phyloP scores from a whole-genome alignment of 2,797 vertebrate genomes.

The Spatula versicolor region DNA sequence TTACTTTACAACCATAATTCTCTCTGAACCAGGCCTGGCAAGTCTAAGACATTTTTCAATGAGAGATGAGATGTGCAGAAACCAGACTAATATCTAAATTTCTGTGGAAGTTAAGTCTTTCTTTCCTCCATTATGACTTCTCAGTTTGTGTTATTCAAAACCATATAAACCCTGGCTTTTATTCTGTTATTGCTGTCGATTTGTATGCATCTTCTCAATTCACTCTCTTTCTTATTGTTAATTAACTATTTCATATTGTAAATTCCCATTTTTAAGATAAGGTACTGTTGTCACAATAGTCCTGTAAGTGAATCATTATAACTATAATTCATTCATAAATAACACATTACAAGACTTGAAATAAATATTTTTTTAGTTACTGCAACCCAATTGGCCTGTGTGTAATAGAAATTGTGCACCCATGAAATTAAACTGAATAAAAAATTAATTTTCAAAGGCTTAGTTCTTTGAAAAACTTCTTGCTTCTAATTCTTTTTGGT shows the following conservation, averaged over 20 bases:
- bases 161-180: neutral
- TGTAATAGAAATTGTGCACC: constrained; percentile 34
- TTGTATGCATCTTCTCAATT: neutral
- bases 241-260: constrained; percentile 38
- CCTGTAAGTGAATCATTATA: constrained; percentile 42
- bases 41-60: neutral
- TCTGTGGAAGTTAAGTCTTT: neutral
- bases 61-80: neutral
- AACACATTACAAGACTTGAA: constrained; percentile 26
- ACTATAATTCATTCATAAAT: constrained; percentile 29
- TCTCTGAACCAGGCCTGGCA: neutral
- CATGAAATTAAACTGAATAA: constrained; percentile 55
- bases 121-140: neutral
- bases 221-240: constrained; percentile 4
- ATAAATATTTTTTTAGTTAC: neutral
- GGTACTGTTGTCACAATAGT: constrained; percentile 37
- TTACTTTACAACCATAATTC: neutral
- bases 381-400: neutral
- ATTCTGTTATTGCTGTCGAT: neutral
- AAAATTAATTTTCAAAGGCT: constrained; percentile 47
- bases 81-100: neutral
- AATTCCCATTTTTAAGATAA: constrained; percentile 18
- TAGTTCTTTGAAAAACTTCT: constrained; percentile 7
- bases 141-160: neutral
- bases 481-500: constrained; percentile 2